Conservation (phyloP, 2,797 vertebrate genomes). For the Coranthus polyacanthus region DNA sequence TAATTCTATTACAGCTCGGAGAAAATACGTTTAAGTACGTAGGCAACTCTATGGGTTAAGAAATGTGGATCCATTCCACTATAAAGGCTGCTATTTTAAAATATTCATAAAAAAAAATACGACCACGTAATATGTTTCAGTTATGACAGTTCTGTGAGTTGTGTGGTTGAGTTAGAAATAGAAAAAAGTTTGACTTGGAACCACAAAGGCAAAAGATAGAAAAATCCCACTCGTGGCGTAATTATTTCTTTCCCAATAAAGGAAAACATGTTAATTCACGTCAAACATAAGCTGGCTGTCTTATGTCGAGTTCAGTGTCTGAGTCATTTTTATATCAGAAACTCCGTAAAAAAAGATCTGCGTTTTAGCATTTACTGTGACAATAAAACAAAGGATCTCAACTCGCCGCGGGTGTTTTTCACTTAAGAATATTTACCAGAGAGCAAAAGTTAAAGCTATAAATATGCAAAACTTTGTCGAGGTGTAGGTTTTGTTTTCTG, state of each 20-base stretch:
- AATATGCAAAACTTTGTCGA: background rate
- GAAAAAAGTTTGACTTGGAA: conserved; percentile 35
- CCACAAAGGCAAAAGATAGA: background rate
- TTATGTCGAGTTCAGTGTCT: background rate
- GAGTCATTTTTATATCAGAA: background rate
- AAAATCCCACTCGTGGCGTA: background rate
- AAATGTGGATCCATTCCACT: background rate
- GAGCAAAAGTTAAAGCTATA: background rate
- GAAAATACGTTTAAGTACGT: background rate
- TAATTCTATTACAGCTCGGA: background rate
- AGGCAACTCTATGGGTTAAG: background rate
- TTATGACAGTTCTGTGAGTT: rapidly evolving
- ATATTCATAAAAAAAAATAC: background rate
- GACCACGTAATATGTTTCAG: background rate
- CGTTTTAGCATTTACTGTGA: background rate
- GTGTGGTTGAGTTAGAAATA: conserved; percentile 21
- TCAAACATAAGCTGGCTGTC: rapidly evolving
- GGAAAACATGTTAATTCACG: background rate
- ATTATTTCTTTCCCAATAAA: background rate
- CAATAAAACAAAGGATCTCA: conserved; percentile 26
- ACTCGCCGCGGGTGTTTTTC: background rate
- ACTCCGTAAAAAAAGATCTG: background rate
- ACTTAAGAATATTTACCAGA: background rate
- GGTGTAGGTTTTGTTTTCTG: background rate
- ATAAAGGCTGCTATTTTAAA: background rate